These are phyloP conservation scores for Ovis aries DNA, from an alignment of 2,113 vertebrate genomes.

Conservation along the genomic window DNA sequence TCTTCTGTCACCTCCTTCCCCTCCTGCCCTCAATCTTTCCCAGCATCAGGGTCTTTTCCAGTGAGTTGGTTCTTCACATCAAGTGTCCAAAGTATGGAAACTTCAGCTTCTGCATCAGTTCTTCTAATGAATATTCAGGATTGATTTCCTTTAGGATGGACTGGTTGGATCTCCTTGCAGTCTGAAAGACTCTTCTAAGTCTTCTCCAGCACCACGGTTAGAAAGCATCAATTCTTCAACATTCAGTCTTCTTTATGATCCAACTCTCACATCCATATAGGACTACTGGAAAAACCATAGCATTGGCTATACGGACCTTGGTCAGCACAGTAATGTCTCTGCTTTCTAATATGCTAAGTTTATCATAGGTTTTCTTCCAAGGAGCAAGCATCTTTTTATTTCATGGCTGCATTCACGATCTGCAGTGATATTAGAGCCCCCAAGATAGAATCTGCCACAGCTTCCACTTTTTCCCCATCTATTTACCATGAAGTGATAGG, in stretches of 20 bases:
- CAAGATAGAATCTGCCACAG: neutral
- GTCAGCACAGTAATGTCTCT: neutral
- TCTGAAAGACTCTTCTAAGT: too few relatives aligned
- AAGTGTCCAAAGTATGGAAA: too few relatives aligned
- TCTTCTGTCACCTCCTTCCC: neutral
- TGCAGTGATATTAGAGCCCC: neutral
- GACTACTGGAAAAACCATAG: neutral
- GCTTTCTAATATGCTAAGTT: neutral
- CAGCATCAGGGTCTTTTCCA: too few relatives aligned
- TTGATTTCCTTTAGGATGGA: neutral
- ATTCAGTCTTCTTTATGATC: neutral
- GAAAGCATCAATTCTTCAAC: neutral
- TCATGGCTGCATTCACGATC: neutral
- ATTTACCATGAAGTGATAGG: neutral
- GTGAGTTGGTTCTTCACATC: too few relatives aligned
- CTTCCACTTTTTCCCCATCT: neutral
- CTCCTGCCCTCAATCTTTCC: neutral
- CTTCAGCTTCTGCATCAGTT: too few relatives aligned
- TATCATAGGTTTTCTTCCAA: neutral
- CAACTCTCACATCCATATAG: neutral
- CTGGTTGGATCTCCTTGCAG: too few relatives aligned
- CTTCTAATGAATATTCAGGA: too few relatives aligned
- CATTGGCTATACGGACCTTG: accelerated
- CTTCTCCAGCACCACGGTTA: too few relatives aligned
- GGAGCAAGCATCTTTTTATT: neutral